Conservation (phyloP, 1,140 invertebrate species). For the Drepana arcuata region DNA sequence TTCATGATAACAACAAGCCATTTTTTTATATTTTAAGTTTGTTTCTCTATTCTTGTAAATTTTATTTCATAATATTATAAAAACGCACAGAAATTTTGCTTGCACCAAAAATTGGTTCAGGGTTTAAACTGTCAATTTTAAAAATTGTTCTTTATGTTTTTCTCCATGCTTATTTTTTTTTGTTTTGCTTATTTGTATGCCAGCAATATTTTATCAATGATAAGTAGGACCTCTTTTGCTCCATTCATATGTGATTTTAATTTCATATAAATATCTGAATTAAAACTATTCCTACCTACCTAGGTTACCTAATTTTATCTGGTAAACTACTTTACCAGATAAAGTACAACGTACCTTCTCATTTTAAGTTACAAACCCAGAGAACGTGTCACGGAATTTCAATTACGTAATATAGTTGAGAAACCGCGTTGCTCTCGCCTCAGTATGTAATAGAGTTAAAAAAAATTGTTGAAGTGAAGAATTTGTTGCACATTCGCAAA, state of each 20-base stretch:
- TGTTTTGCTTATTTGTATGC: slow-evolving; percentile 7
- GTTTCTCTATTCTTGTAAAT: slow-evolving; percentile 18
- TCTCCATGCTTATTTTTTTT: slow-evolving; percentile 2
- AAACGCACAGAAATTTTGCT: slow-evolving; percentile 17
- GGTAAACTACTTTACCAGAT: too few relatives aligned
- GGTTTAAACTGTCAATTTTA: slow-evolving; percentile 16
- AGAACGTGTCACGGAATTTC: too few relatives aligned
- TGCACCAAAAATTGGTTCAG: slow-evolving; percentile 3
- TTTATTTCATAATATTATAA: slow-evolving; percentile 16
- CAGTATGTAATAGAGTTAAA: too few relatives aligned
- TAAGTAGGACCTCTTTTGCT: too few relatives aligned
- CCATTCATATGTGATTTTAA: too few relatives aligned
- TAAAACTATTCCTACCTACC: too few relatives aligned
- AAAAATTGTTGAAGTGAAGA: slow-evolving; percentile 49
- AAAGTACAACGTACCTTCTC: too few relatives aligned
- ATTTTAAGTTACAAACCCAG: too few relatives aligned
- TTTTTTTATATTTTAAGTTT: slow-evolving; percentile 30
- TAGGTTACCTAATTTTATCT: too few relatives aligned
- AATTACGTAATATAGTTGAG: too few relatives aligned
- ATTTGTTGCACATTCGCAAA: slow-evolving; percentile 45
- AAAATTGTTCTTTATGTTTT: slow-evolving; percentile 7
- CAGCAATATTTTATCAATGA: slow-evolving; percentile 1
- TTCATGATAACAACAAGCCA: slow-evolving; percentile 37
- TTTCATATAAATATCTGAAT: too few relatives aligned
- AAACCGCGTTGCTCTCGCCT: too few relatives aligned